A percentile compares a stretch with the other conserved stretches of the same genome.
Evolutionary conservation across 2,888 invertebrate genomes (phyloP).

Genomic region (Micropterix aruncella): DNA sequence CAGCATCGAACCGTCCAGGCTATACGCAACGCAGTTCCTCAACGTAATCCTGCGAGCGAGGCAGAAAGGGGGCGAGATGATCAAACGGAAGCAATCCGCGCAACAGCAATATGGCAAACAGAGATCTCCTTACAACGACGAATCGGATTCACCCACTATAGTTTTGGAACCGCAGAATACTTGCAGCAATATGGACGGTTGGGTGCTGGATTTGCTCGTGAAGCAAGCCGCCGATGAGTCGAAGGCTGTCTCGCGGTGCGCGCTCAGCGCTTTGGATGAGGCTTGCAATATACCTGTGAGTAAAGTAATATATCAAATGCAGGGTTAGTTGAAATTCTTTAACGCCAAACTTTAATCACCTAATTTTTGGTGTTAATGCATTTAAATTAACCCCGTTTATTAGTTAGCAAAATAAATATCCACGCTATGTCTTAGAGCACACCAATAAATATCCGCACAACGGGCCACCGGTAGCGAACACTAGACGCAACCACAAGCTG

Average conservation of each 20-base stretch:
- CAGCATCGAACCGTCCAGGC: constrained; percentile 37
- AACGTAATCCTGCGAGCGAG: constrained; percentile 71
- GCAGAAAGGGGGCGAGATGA: constrained; percentile 28
- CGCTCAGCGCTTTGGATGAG: constrained; percentile 77
- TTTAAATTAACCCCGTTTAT: too few relatives aligned
- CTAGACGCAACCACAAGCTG: too few relatives aligned
- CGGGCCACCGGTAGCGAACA: too few relatives aligned
- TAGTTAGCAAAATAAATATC: too few relatives aligned
- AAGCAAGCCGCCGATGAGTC: constrained; percentile 76
- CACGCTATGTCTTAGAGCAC: too few relatives aligned
- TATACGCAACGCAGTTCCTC: constrained; percentile 88
- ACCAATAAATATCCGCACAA: too few relatives aligned
- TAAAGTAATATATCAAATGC: constrained; percentile 9
- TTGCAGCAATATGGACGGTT: constrained; percentile 54
- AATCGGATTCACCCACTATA: not conserved
- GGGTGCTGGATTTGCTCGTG: constrained; percentile 78
- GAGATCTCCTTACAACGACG: not conserved
- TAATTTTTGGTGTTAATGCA: too few relatives aligned
- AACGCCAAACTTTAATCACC: too few relatives aligned
- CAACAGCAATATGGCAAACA: not conserved
- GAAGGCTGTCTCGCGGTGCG: constrained; percentile 63
- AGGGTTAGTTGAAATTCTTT: too few relatives aligned
- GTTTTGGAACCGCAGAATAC: constrained; percentile 6
- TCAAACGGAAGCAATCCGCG: constrained; percentile 20
- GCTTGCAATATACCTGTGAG: constrained; percentile 79